These are phyloP conservation scores for Cetoscarus ocellatus DNA, from an alignment of 2,797 vertebrate species.

Conservation along the genomic window DNA sequence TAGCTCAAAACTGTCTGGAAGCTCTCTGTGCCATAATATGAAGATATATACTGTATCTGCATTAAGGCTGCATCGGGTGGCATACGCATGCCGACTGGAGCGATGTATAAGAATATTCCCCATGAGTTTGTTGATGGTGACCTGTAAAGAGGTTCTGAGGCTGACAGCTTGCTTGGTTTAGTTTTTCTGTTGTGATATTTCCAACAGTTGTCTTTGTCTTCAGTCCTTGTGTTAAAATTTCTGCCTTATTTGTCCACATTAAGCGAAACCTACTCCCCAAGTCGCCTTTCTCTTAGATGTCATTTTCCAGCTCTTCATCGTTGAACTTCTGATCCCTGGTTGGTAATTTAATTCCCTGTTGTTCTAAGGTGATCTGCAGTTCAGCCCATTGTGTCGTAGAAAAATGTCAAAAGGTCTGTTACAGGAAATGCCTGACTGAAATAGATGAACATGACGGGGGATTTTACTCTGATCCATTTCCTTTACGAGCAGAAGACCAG, in stretches of 20 bases:
- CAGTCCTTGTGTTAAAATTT: too few species aligned
- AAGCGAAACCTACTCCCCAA: not conserved
- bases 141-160: too few species aligned
- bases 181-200: too few species aligned
- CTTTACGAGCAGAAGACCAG: conserved; percentile 23
- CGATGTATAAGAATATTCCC: too few species aligned
- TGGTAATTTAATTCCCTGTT: conserved; percentile 37
- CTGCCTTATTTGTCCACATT: not conserved
- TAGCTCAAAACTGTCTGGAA: too few species aligned
- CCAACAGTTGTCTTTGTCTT: too few species aligned
- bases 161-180: too few species aligned
- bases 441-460: conserved; percentile 32
- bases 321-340: conserved; percentile 23
- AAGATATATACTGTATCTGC: too few species aligned
- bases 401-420: conserved; percentile 19
- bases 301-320: conserved; percentile 30
- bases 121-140: too few species aligned
- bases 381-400: conserved; percentile 35
- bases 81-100: too few species aligned
- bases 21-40: too few species aligned
- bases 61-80: too few species aligned
- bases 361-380: conserved; percentile 17
- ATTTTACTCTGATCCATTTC: conserved; percentile 46
- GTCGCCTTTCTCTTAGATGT: conserved; percentile 15
- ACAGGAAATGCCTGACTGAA: conserved; percentile 63